phyloP scores from a whole-genome alignment of 2,888 invertebrate genomes.

The Crioceris asparagi region DNA sequence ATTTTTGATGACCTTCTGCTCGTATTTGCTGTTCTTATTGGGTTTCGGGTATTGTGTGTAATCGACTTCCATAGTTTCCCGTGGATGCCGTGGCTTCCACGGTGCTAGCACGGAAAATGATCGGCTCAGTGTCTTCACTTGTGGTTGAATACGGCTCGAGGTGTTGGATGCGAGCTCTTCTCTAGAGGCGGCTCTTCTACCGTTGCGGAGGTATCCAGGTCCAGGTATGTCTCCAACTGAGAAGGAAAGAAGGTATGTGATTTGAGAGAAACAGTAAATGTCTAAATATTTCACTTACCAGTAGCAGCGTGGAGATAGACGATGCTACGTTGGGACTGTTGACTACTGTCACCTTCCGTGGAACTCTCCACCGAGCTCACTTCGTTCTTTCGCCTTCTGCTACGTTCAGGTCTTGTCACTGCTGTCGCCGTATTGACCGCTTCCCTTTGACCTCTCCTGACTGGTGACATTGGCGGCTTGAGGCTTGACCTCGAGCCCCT shows the following conservation, averaged over 20 bases:
- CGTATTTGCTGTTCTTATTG: constrained; percentile 36
- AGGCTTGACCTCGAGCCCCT: constrained; percentile 27
- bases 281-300: constrained; percentile 43
- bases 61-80: constrained; percentile 66
- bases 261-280: no score
- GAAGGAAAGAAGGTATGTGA: no score
- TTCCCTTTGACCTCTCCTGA: constrained; percentile 1
- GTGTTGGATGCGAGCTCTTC: constrained; percentile 62
- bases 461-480: constrained; percentile 36
- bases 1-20: constrained; percentile 29
- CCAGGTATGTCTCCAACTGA: constrained; percentile 78
- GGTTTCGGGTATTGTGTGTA: constrained; percentile 55
- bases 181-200: constrained; percentile 55
- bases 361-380: constrained; percentile 53
- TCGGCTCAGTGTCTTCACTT: constrained; percentile 62
- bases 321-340: constrained; percentile 72
- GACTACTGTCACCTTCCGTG: constrained; percentile 65
- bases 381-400: constrained; percentile 37
- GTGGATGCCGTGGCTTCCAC: constrained; percentile 67
- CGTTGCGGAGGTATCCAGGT: constrained; percentile 44
- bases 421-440: constrained; percentile 29
- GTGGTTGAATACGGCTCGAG: constrained; percentile 48
- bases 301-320: constrained; percentile 80
- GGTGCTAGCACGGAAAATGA: constrained; percentile 78
- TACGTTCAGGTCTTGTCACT: constrained; percentile 36